Evolutionary conservation across 2,888 invertebrate genomes (phyloP), one percentile per base, ranked within the genome.

Genomic region (Tridacna gigas): DNA sequence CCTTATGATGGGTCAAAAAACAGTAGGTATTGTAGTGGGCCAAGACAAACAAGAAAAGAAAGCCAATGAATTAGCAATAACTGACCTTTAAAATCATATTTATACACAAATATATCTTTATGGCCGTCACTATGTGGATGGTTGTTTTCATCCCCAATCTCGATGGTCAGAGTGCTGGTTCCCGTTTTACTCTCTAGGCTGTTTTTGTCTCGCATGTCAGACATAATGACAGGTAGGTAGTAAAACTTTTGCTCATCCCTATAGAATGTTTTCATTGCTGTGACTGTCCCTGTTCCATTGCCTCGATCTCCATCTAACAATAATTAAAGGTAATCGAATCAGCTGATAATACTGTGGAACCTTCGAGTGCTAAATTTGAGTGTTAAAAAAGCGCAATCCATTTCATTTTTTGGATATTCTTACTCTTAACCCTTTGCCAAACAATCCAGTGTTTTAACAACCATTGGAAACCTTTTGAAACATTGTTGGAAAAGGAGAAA

Each of bases 91-190:
- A 85, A 88, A 67, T 88, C 82, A 94, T 99, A 99, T 95, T 98
- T 99, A 95, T 99, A 99, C 2, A 99, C 98, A 94, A 98, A 97
- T 92, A 99, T 98, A 89, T 98, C 96, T 96, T 99, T 99, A 7
- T 97, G 97, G 0, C 99, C 99, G 0, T 99, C 98, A 94, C 98
- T 98, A 98, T 99, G 99, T 95, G 98, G 98, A 95, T 99, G 99
- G 95, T 99, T 99, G 95, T 99, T 99, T 28, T 98, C 97, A 95
- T 99, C 99, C 28, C 99, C 99, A 91, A 99, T 99, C 74, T 99
- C 98, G 45, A 99, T 98, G 0, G 98, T 99, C 60, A 99, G 95
- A 0, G 98, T 99, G 93, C 98, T 98, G 15, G 99, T 99, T 87
- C 98, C 99, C 22, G 98, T 98, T 97, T 90, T 91, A 26, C 90